A percentile compares a stretch with the other conserved stretches of the same genome.
phyloP scores from a whole-genome alignment of 2,888 invertebrate genomes.

The Chrysopilus asiliformis region DNA sequence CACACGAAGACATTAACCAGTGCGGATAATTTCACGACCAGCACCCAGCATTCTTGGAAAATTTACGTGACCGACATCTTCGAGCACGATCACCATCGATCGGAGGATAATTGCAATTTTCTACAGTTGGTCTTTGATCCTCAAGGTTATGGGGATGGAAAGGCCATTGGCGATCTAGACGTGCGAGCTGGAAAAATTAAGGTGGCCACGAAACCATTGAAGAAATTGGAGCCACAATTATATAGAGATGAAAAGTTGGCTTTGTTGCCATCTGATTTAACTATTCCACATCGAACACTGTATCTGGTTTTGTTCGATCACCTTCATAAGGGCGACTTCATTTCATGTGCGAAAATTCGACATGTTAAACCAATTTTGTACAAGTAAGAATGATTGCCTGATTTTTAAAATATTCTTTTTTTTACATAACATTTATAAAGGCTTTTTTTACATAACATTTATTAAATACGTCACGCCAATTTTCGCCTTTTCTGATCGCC shows the following conservation, averaged over 20 bases:
- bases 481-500: no score
- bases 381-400: slow-evolving; percentile 64
- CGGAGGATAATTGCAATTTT: slow-evolving; percentile 69
- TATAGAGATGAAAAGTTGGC: slow-evolving; percentile 60
- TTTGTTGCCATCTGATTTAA: slow-evolving; percentile 56
- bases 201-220: slow-evolving; percentile 50
- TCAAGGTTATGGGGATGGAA: slow-evolving; percentile 50
- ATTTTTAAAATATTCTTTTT: background rate
- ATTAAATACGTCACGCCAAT: no score
- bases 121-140: slow-evolving; percentile 77
- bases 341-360: slow-evolving; percentile 72
- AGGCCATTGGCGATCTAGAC: slow-evolving; percentile 69
- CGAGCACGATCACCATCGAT: slow-evolving; percentile 54
- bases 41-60: slow-evolving; percentile 73
- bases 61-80: slow-evolving; percentile 81
- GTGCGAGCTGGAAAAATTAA: slow-evolving; percentile 59
- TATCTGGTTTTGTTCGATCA: slow-evolving; percentile 73
- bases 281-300: slow-evolving; percentile 59
- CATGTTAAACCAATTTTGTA: slow-evolving; percentile 49
- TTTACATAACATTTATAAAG: slow-evolving; percentile 1
- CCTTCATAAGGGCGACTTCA: slow-evolving; percentile 57
- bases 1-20: slow-evolving; percentile 42
- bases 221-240: slow-evolving; percentile 36
- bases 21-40: slow-evolving; percentile 26
- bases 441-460: background rate